Conservation (phyloP, 2,888 invertebrate genomes). For the Platycheirus rosarum region DNA sequence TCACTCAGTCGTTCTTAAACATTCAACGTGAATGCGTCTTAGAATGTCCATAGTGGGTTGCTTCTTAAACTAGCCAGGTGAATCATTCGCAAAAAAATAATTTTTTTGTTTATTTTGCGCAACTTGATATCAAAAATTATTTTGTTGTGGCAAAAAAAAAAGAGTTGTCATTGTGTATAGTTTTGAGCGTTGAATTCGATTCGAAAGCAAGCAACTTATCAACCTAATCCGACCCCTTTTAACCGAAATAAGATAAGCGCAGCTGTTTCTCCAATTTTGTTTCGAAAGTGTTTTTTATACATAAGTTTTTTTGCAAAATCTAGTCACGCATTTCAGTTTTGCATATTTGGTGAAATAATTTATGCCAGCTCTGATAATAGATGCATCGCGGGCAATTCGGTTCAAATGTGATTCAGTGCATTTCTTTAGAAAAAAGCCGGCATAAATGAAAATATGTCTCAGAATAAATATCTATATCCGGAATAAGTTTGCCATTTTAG, state of each 20-base stretch:
- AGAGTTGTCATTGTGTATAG: not conserved
- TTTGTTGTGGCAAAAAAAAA: constrained; percentile 15
- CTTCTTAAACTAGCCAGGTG: constrained; percentile 23
- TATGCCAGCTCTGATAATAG: constrained; percentile 10
- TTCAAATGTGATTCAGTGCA: constrained; percentile 45
- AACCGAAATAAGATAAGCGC: constrained; percentile 27
- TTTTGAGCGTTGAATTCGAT: constrained; percentile 6
- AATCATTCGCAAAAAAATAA: constrained; percentile 49
- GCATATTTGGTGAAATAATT: constrained; percentile 24
- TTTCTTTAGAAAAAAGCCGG: constrained; percentile 58
- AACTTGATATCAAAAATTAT: constrained; percentile 10
- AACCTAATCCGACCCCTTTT: constrained; percentile 19
- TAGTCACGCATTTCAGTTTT: constrained; percentile 40
- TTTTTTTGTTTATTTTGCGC: constrained; percentile 15
- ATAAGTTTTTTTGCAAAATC: constrained; percentile 21
- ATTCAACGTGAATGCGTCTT: constrained; percentile 45
- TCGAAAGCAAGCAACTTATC: constrained; percentile 39
- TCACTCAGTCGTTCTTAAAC: constrained; percentile 58
- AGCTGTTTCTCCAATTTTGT: constrained; percentile 31
- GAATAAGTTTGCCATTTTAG: constrained; percentile 11
- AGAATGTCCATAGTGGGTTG: constrained; percentile 6
- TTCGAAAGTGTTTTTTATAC: not conserved
- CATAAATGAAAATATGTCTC: constrained; percentile 10
- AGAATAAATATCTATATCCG: constrained; percentile 17
- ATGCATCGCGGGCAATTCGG: constrained; percentile 37